Evolutionary conservation across 2,888 invertebrate genomes (phyloP).

Genomic region (Chalcosyrphus nemorum): DNA sequence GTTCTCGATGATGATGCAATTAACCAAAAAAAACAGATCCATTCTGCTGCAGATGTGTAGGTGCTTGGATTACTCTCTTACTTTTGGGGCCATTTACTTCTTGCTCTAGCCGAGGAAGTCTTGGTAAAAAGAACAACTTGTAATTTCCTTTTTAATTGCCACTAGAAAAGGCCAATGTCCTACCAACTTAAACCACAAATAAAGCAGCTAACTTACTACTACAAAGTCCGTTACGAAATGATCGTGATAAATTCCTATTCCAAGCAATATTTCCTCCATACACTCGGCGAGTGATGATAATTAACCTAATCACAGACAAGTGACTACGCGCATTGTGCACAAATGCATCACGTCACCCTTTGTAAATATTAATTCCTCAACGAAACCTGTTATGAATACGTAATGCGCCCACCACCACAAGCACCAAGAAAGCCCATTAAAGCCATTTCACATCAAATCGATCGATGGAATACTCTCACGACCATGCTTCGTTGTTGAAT

Average conservation of each 20-base stretch:
- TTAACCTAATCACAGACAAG: conserved; percentile 37
- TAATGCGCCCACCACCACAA: conserved; percentile 8
- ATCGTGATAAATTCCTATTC: background rate
- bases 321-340: conserved; percentile 22
- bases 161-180: background rate
- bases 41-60: no score
- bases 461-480: conserved; percentile 45
- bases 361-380: conserved; percentile 22
- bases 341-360: conserved; percentile 51
- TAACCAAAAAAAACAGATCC: no score
- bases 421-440: conserved; percentile 19
- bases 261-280: background rate
- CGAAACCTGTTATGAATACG: conserved; percentile 36
- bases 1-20: no score
- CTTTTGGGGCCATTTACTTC: no score
- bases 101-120: no score
- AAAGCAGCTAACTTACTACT: background rate
- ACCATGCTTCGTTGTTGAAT: conserved; percentile 4
- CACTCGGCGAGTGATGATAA: conserved; percentile 26
- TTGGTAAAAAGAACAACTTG: no score
- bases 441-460: conserved; percentile 15
- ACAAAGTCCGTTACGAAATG: no score
- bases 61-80: no score
- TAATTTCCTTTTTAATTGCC: no score
- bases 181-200: background rate